Percentiles rank a stretch among this genome's conserved stretches.
Evolutionary conservation across 2,888 invertebrate species (phyloP).

Genomic region (Axea sp.): DNA sequence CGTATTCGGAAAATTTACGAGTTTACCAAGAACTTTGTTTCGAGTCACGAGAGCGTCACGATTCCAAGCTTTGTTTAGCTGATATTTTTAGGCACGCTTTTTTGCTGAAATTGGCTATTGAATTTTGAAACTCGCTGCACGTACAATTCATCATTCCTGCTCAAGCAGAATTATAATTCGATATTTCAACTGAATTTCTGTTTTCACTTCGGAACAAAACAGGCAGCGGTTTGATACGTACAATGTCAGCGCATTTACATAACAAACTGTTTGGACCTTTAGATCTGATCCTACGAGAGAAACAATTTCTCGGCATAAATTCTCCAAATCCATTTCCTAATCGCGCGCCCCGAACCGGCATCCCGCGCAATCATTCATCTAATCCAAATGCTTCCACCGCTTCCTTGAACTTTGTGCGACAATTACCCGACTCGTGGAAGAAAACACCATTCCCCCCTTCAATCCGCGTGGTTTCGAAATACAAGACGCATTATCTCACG

Average conservation of each 20-base stretch:
- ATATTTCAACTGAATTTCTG: background rate
- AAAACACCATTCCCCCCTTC: slow-evolving; percentile 7
- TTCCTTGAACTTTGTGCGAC: slow-evolving; percentile 52
- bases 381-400: slow-evolving; percentile 25
- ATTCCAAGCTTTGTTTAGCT: too few species aligned
- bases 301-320: slow-evolving; percentile 42
- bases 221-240: background rate
- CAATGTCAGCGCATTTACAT: slow-evolving; percentile 17
- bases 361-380: slow-evolving; percentile 21
- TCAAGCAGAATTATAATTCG: slow-evolving; percentile 3
- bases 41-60: too few species aligned
- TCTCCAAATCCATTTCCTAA: slow-evolving; percentile 26
- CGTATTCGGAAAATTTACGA: too few species aligned
- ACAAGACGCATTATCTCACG: slow-evolving; percentile 32
- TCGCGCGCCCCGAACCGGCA: slow-evolving; percentile 5
- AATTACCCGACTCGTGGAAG: slow-evolving; percentile 24
- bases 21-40: too few species aligned
- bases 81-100: too few species aligned
- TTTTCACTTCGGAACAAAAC: slow-evolving; percentile 3
- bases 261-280: slow-evolving; percentile 22
- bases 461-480: slow-evolving; percentile 21
- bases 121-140: too few species aligned
- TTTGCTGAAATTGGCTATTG: too few species aligned
- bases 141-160: background rate
- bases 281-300: slow-evolving; percentile 28